Evolutionary conservation across 2,797 vertebrate genomes (phyloP).

Genomic region (Denticeps clupeoides): DNA sequence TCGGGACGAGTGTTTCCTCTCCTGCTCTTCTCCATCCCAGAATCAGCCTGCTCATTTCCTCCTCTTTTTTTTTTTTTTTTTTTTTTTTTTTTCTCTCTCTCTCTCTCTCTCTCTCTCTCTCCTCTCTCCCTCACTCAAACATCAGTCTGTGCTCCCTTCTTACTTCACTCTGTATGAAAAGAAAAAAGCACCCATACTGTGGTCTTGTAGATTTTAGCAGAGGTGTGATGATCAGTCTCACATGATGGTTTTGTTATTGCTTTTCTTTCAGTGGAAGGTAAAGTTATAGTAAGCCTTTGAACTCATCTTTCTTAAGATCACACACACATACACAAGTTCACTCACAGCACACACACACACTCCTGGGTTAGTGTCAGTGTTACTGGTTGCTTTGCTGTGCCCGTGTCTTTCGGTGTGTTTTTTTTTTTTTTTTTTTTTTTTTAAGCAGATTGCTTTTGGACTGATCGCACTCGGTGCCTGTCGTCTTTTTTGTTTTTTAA

Average conservation of each 20-base stretch:
- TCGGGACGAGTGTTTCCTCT: background rate
- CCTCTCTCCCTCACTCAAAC: conserved; percentile 13
- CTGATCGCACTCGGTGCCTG: too few relatives aligned
- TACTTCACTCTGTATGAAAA: conserved; percentile 34
- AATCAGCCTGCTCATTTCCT: background rate
- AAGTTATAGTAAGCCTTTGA: too few relatives aligned
- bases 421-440: too few relatives aligned
- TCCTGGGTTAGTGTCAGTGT: too few relatives aligned
- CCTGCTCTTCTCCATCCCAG: background rate
- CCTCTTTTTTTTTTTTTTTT: background rate
- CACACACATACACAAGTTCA: too few relatives aligned
- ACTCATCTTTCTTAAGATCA: too few relatives aligned
- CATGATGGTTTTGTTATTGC: conserved; percentile 6
- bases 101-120: conserved; percentile 4
- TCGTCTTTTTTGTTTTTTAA: too few relatives aligned
- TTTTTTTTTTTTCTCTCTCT: background rate
- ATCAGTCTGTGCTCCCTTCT: conserved; percentile 10
- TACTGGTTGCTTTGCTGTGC: too few relatives aligned
- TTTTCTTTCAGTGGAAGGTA: background rate
- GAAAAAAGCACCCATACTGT: conserved; percentile 9
- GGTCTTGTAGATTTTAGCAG: conserved; percentile 7
- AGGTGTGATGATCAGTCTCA: background rate
- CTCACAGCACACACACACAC: too few relatives aligned
- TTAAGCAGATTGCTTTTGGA: too few relatives aligned
- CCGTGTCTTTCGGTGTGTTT: too few relatives aligned